phyloP scores from a whole-genome alignment of 2,113 vertebrate genomes.

The Dascyllus trimaculatus region DNA sequence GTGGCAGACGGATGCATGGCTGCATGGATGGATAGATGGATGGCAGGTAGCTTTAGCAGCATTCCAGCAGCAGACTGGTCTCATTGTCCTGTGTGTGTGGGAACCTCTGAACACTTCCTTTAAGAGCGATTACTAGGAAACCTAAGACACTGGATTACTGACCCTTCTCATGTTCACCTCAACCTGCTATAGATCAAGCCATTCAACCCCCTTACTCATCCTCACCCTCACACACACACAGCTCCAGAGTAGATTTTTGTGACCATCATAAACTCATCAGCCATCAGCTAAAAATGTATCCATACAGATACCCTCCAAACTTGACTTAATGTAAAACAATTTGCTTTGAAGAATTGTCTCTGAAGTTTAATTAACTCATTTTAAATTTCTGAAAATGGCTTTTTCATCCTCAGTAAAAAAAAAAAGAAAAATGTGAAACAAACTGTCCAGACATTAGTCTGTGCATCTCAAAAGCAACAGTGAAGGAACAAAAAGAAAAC shows the following conservation, averaged over 20 bases:
- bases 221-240: constrained; percentile 13
- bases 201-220: constrained; percentile 27
- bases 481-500: too few species aligned
- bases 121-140: constrained; percentile 77
- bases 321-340: too few species aligned
- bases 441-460: too few species aligned
- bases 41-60: constrained; percentile 52
- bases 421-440: too few species aligned
- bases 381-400: too few species aligned
- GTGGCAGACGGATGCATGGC: constrained; percentile 8
- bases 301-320: background rate
- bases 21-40: constrained; percentile 47
- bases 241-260: too few species aligned
- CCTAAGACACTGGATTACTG: constrained; percentile 68
- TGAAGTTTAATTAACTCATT: too few species aligned
- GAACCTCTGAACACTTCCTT: constrained; percentile 75
- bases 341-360: too few species aligned
- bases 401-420: too few species aligned
- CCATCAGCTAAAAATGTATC: background rate
- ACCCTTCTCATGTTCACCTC: constrained; percentile 75
- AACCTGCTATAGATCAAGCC: constrained; percentile 56
- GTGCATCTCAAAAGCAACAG: too few species aligned
- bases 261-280: too few species aligned
- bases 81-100: constrained; percentile 75
- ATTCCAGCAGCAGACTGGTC: constrained; percentile 69